These are phyloP conservation scores for Plebejus melissa DNA, from an alignment of 2,888 invertebrate genomes.

Conservation along the genomic window DNA sequence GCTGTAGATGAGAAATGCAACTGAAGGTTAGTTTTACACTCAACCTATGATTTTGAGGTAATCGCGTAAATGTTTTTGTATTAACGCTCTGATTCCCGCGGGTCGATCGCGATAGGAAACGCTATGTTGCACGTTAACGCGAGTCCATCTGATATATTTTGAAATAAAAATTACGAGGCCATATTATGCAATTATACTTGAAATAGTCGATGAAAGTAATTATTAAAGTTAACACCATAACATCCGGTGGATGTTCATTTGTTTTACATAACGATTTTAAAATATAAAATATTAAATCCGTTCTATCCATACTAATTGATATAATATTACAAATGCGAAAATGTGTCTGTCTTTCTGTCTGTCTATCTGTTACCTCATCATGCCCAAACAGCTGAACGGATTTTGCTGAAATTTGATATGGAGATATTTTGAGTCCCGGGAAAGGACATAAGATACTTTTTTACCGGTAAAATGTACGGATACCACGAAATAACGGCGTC, in stretches of 20 bases:
- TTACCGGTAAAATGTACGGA: no score
- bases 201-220: not conserved
- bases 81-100: constrained; percentile 52
- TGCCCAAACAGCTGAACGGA: no score
- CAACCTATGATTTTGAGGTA: constrained; percentile 35
- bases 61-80: constrained; percentile 8
- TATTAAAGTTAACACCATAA: not conserved
- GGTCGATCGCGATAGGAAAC: constrained; percentile 48
- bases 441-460: no score
- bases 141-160: constrained; percentile 23
- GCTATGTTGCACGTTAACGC: constrained; percentile 30
- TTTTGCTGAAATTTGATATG: no score
- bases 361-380: no score
- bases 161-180: constrained; percentile 24
- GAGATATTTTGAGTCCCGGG: no score
- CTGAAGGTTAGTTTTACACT: not conserved
- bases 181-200: constrained; percentile 16
- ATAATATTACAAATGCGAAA: no score
- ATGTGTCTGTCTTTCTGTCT: no score
- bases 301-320: no score
- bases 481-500: no score
- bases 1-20: not conserved
- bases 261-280: not conserved
- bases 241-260: not conserved
- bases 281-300: not conserved